phyloP scores from a whole-genome alignment of 2,113 vertebrate genomes.

The Callipepla squamata region DNA sequence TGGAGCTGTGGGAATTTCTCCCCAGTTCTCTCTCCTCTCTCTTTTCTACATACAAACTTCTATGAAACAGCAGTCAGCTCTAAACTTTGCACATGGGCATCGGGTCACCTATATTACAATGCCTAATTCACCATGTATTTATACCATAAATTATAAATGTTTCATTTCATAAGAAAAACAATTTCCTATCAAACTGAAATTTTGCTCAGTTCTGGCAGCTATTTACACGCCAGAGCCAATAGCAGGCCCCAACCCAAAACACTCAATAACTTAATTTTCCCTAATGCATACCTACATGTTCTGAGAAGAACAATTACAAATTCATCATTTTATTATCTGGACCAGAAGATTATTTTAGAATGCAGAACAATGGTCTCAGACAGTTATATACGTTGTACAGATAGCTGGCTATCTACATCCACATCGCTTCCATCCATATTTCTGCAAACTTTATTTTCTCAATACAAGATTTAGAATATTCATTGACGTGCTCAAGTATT shows the following conservation, averaged over 20 bases:
- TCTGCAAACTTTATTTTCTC: neutral
- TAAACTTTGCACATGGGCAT: slow-evolving; percentile 1
- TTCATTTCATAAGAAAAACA: neutral
- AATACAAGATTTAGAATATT: neutral
- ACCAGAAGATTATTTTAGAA: neutral
- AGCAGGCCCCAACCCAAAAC: neutral
- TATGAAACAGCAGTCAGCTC: slow-evolving; percentile 28
- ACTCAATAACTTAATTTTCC: slow-evolving; percentile 26
- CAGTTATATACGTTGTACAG: neutral
- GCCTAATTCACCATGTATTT: slow-evolving; percentile 31
- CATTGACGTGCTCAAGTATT: neutral
- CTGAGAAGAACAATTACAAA: neutral
- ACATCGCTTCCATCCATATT: neutral
- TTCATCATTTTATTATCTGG: neutral
- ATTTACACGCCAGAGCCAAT: neutral
- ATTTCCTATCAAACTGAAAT: slow-evolving; percentile 39
- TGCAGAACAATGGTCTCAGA: neutral
- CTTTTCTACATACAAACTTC: neutral
- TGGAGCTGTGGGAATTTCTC: slow-evolving; percentile 55
- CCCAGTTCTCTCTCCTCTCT: neutral
- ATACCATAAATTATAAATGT: neutral
- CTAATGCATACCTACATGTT: neutral
- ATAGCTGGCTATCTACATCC: neutral
- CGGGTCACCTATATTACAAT: slow-evolving; percentile 48
- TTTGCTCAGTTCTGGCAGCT: neutral